phyloP scores from a whole-genome alignment of 2,888 invertebrate species.

The Drosophila phalerata region DNA sequence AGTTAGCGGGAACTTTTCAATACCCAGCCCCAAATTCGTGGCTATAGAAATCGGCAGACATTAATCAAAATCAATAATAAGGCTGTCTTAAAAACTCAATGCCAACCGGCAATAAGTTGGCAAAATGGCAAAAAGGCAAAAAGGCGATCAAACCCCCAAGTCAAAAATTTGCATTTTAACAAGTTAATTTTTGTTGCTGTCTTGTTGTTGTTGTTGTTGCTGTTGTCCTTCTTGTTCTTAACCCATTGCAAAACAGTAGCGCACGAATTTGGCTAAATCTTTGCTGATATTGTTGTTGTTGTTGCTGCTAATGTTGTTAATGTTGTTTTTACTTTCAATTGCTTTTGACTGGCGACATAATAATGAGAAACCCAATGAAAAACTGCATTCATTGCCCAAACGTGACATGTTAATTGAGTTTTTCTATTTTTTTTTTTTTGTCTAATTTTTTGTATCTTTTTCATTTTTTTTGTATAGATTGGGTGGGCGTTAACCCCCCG shows the following conservation, averaged over 20 bases:
- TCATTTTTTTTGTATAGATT: constrained; percentile 13
- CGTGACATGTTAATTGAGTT: constrained; percentile 78
- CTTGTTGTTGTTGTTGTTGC: constrained; percentile 8
- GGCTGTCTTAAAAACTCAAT: constrained; percentile 63
- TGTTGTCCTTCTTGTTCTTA: constrained; percentile 52
- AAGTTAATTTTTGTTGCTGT: constrained; percentile 75
- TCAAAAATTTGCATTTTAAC: constrained; percentile 81
- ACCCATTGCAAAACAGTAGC: constrained; percentile 79
- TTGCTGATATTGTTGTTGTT: constrained; percentile 32
- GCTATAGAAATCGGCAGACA: constrained; percentile 71
- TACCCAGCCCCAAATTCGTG: constrained; percentile 66
- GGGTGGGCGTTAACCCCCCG: constrained; percentile 71
- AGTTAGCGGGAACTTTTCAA: constrained; percentile 61
- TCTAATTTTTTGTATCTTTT: constrained; percentile 13
- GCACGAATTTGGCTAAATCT: constrained; percentile 70
- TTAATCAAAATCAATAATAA: constrained; percentile 78
- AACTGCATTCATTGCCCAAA: constrained; percentile 75
- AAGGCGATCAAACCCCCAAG: constrained; percentile 60
- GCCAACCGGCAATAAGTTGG: constrained; percentile 62
- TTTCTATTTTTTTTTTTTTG: constrained; percentile 36
- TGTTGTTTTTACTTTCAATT: constrained; percentile 74
- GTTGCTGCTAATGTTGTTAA: constrained; percentile 34
- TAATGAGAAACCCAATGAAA: constrained; percentile 69
- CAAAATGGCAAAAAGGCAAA: constrained; percentile 20
- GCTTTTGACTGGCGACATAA: constrained; percentile 79